Conservation (phyloP, 2,797 vertebrate species). For the Mus minutoides region DNA sequence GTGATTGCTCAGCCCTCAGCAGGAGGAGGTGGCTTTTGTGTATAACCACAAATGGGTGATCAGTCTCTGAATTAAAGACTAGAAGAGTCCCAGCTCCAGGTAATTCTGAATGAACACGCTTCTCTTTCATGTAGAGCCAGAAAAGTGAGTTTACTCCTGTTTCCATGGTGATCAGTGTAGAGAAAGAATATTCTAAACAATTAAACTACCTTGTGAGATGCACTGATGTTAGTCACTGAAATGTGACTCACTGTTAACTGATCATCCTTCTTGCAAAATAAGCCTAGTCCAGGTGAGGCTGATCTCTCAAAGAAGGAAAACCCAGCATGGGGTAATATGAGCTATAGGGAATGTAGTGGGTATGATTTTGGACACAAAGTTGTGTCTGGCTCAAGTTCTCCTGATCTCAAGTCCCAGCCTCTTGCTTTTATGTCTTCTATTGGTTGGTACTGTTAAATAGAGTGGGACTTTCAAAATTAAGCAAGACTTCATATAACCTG, state of each 20-base stretch:
- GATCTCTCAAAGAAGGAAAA: constrained; percentile 49
- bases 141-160: neutral
- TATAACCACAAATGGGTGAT: neutral
- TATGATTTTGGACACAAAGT: neutral
- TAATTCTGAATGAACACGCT: constrained; percentile 40
- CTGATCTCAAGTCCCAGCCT: neutral
- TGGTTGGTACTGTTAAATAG: neutral
- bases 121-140: neutral
- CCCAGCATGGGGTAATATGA: neutral
- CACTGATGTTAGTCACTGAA: neutral
- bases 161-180: neutral
- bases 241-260: constrained; percentile 57
- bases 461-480: neutral
- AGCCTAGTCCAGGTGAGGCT: neutral
- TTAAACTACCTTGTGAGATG: constrained; percentile 17
- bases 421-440: neutral
- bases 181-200: constrained; percentile 38
- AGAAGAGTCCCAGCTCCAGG: neutral
- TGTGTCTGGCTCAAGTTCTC: neutral
- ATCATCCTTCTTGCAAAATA: constrained; percentile 35
- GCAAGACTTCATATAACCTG: neutral
- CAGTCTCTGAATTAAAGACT: neutral
- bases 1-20: neutral
- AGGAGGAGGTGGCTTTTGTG: neutral
- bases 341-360: neutral